phyloP scores from a whole-genome alignment of 1,140 invertebrate genomes.

The Bombyx mandarina region DNA sequence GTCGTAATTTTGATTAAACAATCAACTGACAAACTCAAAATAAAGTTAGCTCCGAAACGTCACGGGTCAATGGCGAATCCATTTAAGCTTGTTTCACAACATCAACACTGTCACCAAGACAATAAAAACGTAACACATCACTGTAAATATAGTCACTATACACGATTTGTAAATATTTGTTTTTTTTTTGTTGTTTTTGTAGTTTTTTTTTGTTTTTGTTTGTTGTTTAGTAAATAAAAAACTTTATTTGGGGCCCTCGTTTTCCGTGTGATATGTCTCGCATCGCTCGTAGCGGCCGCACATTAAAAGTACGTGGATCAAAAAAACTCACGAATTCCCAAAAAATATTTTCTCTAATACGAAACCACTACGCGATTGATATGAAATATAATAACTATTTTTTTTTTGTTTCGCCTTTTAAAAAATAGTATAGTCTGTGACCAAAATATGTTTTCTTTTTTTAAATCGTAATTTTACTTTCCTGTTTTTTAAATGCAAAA shows the following conservation, averaged over 20 bases:
- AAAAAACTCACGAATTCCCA: slow-evolving; percentile 56
- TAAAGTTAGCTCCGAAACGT: slow-evolving; percentile 21
- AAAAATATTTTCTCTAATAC: slow-evolving; percentile 35
- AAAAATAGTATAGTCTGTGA: slow-evolving; percentile 53
- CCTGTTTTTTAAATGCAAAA: slow-evolving; percentile 27
- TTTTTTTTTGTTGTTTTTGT: slow-evolving; percentile 15
- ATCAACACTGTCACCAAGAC: slow-evolving; percentile 42
- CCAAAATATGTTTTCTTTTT: slow-evolving; percentile 49
- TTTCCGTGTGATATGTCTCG: slow-evolving; percentile 65
- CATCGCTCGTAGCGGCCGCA: slow-evolving; percentile 33
- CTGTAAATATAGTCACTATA: slow-evolving; percentile 33
- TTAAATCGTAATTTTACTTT: slow-evolving; percentile 20
- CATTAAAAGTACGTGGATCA: slow-evolving; percentile 19
- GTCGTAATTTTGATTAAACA: slow-evolving; percentile 64
- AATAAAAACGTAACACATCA: slow-evolving; percentile 46
- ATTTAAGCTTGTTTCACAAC: slow-evolving; percentile 39
- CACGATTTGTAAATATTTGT: slow-evolving; percentile 40
- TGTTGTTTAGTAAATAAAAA: slow-evolving; percentile 5
- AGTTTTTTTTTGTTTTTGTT: neutral
- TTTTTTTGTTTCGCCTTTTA: slow-evolving; percentile 21
- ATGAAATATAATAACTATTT: slow-evolving; percentile 38
- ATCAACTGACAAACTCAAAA: slow-evolving; percentile 36
- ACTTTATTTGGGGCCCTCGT: slow-evolving; percentile 57
- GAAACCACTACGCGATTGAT: slow-evolving; percentile 58
- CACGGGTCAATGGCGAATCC: slow-evolving; percentile 42